Base-by-base conservation (phyloP, 2,888 invertebrate genomes). In the Uropetala carovei region DNA sequence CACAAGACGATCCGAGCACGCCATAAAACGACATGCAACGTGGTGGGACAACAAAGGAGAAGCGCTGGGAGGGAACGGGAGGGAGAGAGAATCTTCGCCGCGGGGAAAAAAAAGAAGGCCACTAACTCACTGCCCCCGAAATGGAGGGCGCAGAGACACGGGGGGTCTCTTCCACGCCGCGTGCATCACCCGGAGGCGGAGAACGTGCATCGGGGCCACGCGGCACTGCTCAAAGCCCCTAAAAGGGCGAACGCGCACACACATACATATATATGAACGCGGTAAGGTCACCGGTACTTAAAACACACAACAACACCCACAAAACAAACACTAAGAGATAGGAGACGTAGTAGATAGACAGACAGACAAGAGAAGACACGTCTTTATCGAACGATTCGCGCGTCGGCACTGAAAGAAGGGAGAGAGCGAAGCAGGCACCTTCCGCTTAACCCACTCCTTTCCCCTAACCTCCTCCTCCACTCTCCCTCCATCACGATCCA, bases 381-480 rank as follows among this genome's bases (percentile, higher is more conserved):
- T 89, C 89, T 43, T 64, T 43, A 64, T 30, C 30, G 43, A 13
- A 68, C 89, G 89, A 89, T 89, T 68, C 64, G 64, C 89, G 64
- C 89, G 18, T n/a, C 64, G 89, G 89, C 43, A 89, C 89, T 89
- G 89, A 89, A 68, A 43, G 22, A 64, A 30, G 10, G 27, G 57
- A 60, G 57, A 60, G 59, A 18, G 60, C 22, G 11, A n/a, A n/a
- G 82, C 82, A 8, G 8, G 85, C 18, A 92, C 93, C 92, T 30
- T 68, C 58, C 64, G 58, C 60, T 92, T 93, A 83, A 93, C 94
- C 93, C 94, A 94, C 93, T 94, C 94, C 93, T 94, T 93, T 93
- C 93, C 93, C 94, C 94, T 93, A 93, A 92, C 93, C n/a, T n/a
- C n/a, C n/a, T 94, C 94, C 93, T 93, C 93, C 64, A 91, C 84